phyloP scores from a whole-genome alignment of 2,888 invertebrate genomes.

The Eudasyphora cyanicolor region DNA sequence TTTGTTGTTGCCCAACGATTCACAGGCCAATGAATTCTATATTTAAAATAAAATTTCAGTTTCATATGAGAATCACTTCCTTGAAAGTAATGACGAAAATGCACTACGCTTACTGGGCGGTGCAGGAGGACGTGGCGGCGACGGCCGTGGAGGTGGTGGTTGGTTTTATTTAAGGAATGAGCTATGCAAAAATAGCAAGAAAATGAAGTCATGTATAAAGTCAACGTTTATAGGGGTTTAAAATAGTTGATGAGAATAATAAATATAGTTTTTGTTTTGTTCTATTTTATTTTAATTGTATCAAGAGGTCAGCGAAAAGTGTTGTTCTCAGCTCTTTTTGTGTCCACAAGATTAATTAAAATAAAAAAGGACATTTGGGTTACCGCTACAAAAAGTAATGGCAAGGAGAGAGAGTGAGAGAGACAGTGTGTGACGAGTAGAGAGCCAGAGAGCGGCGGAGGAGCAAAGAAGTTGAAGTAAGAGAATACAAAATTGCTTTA shows the following conservation, averaged over 20 bases:
- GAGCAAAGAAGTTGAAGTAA: background rate
- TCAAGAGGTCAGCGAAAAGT: constrained; percentile 3
- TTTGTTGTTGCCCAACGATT: too few species aligned
- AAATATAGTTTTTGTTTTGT: too few species aligned
- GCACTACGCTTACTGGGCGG: background rate
- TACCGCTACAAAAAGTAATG: background rate
- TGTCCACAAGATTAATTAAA: constrained; percentile 35
- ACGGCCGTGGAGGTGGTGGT: background rate
- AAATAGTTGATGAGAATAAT: background rate
- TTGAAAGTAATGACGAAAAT: constrained; percentile 44
- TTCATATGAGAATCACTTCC: constrained; percentile 30
- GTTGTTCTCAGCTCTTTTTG: constrained; percentile 29
- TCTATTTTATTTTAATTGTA: constrained; percentile 16
- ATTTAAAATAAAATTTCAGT: background rate
- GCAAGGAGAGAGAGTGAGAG: background rate
- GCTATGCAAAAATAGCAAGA: background rate
- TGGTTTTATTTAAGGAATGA: background rate
- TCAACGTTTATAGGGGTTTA: too few species aligned
- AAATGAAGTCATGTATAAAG: constrained; percentile 38
- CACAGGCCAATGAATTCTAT: constrained; percentile 6
- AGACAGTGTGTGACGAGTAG: background rate
- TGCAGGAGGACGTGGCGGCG: background rate
- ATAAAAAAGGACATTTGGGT: constrained; percentile 30
- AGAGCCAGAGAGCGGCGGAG: background rate
- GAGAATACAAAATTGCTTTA: constrained; percentile 40